These are phyloP conservation scores for Tolypeutes matacus DNA, from an alignment of 2,797 vertebrate genomes.

Conservation along the genomic window DNA sequence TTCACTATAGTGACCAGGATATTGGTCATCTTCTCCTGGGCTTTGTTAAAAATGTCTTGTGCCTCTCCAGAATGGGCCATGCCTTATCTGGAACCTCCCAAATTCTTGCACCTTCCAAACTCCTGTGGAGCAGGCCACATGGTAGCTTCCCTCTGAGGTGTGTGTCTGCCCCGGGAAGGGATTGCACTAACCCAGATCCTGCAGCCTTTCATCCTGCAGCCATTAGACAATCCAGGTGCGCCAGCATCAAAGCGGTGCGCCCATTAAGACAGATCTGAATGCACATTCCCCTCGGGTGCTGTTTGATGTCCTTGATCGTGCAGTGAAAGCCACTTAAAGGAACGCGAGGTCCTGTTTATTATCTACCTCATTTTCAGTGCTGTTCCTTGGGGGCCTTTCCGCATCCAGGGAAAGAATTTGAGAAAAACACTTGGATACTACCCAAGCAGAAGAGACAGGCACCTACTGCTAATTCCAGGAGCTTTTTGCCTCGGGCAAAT, in stretches of 20 bases:
- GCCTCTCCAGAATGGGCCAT: background rate
- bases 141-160: background rate
- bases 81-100: background rate
- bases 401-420: background rate
- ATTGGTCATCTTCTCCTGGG: background rate
- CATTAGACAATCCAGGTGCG: conserved; percentile 90
- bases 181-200: background rate
- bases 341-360: conserved; percentile 9
- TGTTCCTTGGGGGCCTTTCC: background rate
- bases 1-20: background rate
- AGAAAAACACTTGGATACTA: background rate
- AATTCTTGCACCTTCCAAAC: background rate
- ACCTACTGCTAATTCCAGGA: background rate
- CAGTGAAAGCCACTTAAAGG: conserved; percentile 38
- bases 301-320: conserved; percentile 5
- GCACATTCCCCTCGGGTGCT: background rate
- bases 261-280: background rate
- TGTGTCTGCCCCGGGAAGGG: background rate
- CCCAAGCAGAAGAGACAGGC: conserved; percentile 14
- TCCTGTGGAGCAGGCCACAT: background rate
- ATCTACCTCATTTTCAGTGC: background rate
- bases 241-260: conserved; percentile 89
- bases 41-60: background rate
- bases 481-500: background rate
- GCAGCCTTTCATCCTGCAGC: conserved; percentile 74